Conservation (phyloP, 2,888 invertebrate species). For the Tethea ocularis region DNA sequence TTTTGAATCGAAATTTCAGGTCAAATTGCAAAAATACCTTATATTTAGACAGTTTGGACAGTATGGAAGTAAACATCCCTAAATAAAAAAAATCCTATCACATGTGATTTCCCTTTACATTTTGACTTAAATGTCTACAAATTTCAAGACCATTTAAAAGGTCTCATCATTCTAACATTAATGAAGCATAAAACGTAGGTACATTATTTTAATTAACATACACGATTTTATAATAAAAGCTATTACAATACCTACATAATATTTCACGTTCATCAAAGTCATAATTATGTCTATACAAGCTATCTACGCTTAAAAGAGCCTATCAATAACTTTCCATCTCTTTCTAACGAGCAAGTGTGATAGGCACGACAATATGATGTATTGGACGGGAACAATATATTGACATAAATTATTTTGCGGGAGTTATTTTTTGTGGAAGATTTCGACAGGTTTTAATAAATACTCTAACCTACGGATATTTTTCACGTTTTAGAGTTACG, state of each 20-base stretch:
- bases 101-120: too few relatives aligned
- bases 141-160: neutral
- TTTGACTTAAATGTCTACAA: neutral
- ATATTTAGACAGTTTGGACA: too few relatives aligned
- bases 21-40: too few relatives aligned
- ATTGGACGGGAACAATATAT: neutral
- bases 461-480: neutral
- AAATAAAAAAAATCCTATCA: too few relatives aligned
- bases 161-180: neutral
- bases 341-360: neutral
- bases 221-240: neutral
- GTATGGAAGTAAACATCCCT: too few relatives aligned
- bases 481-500: too few relatives aligned
- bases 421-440: neutral
- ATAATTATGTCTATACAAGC: neutral
- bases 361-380: neutral
- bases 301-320: too few relatives aligned
- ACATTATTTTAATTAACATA: constrained; percentile 1
- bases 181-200: neutral
- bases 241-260: neutral
- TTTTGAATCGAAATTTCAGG: too few relatives aligned
- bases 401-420: neutral
- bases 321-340: neutral
- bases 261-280: neutral
- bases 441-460: neutral